Evolutionary conservation across 2,797 vertebrate genomes (phyloP).

Genomic region (Falco concolor): DNA sequence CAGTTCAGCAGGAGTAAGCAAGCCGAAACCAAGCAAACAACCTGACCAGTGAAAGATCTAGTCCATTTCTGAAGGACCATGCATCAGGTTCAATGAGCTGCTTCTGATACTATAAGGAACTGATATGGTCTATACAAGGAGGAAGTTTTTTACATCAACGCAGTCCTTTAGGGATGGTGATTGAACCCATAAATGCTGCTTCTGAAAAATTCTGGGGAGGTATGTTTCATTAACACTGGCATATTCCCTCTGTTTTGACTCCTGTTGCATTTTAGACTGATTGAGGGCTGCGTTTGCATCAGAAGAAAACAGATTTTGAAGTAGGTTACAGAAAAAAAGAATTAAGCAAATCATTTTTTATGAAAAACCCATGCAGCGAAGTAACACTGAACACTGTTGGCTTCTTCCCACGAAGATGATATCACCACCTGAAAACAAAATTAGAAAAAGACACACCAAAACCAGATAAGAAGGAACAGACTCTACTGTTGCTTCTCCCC

Average conservation of each 20-base stretch:
- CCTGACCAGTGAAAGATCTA: neutral
- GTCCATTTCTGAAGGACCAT: neutral
- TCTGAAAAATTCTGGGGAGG: slow-evolving; percentile 67
- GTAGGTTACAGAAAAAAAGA: neutral
- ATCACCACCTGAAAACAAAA: neutral
- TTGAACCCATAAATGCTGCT: slow-evolving; percentile 20
- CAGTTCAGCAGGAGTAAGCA: neutral
- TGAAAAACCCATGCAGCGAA: neutral
- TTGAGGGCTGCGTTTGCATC: neutral
- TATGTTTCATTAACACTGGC: slow-evolving; percentile 55
- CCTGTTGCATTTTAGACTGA: neutral
- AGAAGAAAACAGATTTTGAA: neutral
- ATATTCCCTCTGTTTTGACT: neutral
- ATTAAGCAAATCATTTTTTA: neutral
- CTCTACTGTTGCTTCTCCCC: neutral
- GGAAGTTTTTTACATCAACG: slow-evolving; percentile 44
- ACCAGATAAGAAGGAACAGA: neutral
- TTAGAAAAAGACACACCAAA: neutral
- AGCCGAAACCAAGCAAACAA: neutral
- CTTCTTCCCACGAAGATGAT: neutral
- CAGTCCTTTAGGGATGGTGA: neutral
- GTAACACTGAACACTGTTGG: neutral
- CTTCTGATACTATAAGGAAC: neutral
- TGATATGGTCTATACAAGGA: neutral
- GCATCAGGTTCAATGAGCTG: neutral